Evolutionary conservation across 2,797 vertebrate species (phyloP).

Genomic region (Siniperca scherzeri): DNA sequence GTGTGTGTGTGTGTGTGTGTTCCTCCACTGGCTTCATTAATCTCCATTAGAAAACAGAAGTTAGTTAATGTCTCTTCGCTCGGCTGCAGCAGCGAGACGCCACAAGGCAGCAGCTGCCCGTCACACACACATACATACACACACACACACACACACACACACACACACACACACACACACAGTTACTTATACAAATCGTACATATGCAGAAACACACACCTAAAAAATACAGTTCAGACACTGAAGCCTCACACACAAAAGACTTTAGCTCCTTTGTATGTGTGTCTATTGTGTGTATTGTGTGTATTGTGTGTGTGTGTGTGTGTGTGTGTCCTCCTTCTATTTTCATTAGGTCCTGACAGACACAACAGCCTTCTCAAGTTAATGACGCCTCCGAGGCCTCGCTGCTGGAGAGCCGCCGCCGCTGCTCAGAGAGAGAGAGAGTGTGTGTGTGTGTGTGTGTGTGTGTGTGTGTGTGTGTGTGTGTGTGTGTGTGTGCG

Average conservation of each 20-base stretch:
- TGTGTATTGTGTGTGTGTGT: conserved; percentile 46
- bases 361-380: conserved; percentile 78
- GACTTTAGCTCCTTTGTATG: background rate
- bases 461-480: conserved; percentile 18
- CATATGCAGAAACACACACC: conserved; percentile 22
- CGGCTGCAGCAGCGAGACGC: conserved; percentile 74
- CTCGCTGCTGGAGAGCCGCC: conserved; percentile 42
- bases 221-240: conserved; percentile 38
- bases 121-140: conserved; percentile 50
- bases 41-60: conserved; percentile 89
- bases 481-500: conserved; percentile 24
- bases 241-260: conserved; percentile 29
- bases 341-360: conserved; percentile 80
- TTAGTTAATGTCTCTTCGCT: conserved; percentile 87
- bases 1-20: conserved; percentile 45
- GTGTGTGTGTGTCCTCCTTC: conserved; percentile 60
- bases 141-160: conserved; percentile 40
- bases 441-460: conserved; percentile 38
- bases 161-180: conserved; percentile 13
- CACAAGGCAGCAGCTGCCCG: conserved; percentile 70
- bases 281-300: conserved; percentile 4
- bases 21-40: conserved; percentile 82
- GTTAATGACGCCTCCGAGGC: conserved; percentile 78
- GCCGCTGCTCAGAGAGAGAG: conserved; percentile 31
- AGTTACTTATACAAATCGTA: background rate